Base-by-base conservation (phyloP, 2,888 invertebrate species). In the Lasioglossum malachurum region DNA sequence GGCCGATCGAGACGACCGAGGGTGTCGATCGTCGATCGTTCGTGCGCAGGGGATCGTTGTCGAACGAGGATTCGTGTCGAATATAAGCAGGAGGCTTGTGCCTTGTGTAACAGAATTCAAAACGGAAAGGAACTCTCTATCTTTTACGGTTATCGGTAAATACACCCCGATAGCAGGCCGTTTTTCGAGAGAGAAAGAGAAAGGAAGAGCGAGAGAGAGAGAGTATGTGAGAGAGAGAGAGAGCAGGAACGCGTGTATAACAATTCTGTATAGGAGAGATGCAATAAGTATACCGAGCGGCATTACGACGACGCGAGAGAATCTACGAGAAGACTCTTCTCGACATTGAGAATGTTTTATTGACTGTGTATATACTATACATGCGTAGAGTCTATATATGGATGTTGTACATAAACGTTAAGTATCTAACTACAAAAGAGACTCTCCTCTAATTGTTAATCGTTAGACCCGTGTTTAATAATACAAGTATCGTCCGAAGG, bases 231-330 rank as follows among this genome's bases (percentile, higher is more conserved):
- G 46, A 1, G 46, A 4, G 46, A 4, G 77, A 57, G 19, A 77
- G 46, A 49, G n/a, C 64, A 57, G 23, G 79, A 46, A 53, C 27
- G 76, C 49, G 76, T 44, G 76, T 27, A 75, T 78, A 27, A 75
- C 38, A 31, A 60, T 23, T 75, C 41, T 75, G 79, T 79, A 82
- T 38, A 85, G 90, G 87, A 86, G 77, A 90, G 91, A 92, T 93
- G 92, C 92, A 93, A 93, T 93, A 93, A 92, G 80, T 87, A 86
- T 88, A 90, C 86, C 82, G 89, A 90, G 90, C 91, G 93, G 93
- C 93, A 93, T 93, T 93, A 91, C 60, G 80, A 77, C 57, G 78
- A 88, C n/a, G 71, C 77, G 73, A 57, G 35, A 69, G 46, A 44
- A 79, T 76, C 53, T 83, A 78, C 27, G 78, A 76, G 77, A 23